Base-by-base conservation (phyloP, 2,113 vertebrate species). In the Nematolebias whitei region DNA sequence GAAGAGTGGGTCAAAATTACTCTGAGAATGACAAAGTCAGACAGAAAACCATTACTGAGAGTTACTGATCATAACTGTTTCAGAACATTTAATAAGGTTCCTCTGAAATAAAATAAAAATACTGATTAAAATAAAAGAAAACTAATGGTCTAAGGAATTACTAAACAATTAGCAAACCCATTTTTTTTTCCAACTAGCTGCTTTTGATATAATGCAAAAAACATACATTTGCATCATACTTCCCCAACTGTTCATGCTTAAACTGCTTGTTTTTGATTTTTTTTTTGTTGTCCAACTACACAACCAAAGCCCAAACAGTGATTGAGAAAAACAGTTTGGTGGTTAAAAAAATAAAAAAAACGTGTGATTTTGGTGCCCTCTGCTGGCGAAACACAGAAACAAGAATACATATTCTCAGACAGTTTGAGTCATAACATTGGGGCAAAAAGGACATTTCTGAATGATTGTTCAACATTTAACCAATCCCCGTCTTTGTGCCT, bases 321-420 rank as follows among this genome's bases (percentile, higher is more conserved):
- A n/a, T 40, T 43, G 4, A 24, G 22, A 44, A 4, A 9, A 0
- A 16, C 2, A 11, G 14, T 29, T 32, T 8, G 19, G 6, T 8
- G 43, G 19, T 19, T 23, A 35, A 61, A 38, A 12, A 4, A 14
- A 4, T n/a, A 38, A 29, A 19, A 38, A 22, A 12, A 51, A 3
- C 13, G 15, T 63, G 35, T 57, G 71, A 38, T 47, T 79, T 49
- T 79, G 65, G 61, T 18, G 8, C 86, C 84, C 73, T 73, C 88
- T 91, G 74, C 63, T 88, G 89, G 81, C 16, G 12, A 10, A 68
- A n/a, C n/a, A 14, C 1, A 48, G 15, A 8, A 50, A 1, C 39
- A 49, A 60, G 41, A 15, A 18, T 7, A 12, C 1, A 16, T 5
- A 23, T 22, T 1, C 16, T 19, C 11, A 29, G 26, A 29, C 26